A percentile compares a stretch with the other conserved stretches of the same genome.
Conservation (phyloP, 2,113 vertebrate species). For the Colius striatus region DNA sequence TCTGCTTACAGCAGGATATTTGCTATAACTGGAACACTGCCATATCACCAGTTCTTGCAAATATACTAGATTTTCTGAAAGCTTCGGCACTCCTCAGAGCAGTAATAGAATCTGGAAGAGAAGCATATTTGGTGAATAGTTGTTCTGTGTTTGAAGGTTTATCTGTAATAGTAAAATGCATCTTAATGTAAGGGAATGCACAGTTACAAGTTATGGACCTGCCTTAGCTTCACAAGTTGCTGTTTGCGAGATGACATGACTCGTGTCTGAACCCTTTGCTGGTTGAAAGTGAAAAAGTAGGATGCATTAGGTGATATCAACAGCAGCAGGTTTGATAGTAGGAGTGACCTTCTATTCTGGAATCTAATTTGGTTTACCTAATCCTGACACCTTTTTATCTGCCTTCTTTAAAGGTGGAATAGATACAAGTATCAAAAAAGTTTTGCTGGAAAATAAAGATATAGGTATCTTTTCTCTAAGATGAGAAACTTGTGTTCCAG, state of each 20-base stretch:
- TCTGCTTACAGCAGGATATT: background rate
- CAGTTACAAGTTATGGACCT: background rate
- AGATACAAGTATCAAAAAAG: background rate
- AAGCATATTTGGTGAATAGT: background rate
- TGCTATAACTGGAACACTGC: background rate
- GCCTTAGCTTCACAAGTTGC: background rate
- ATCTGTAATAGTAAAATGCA: background rate
- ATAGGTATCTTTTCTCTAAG: background rate
- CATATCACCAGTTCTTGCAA: accelerated
- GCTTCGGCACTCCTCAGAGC: background rate
- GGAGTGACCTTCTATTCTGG: background rate
- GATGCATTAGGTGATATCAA: background rate
- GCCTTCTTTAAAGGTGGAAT: background rate
- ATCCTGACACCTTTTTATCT: background rate
- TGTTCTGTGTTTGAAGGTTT: background rate
- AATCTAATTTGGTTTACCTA: background rate
- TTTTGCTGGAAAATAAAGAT: background rate
- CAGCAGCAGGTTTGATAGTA: background rate
- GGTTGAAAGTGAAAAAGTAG: background rate
- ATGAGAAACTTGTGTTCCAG: background rate
- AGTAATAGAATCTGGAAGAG: background rate
- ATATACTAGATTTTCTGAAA: background rate
- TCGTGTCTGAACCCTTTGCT: background rate
- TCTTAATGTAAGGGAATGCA: background rate
- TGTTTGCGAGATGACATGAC: no score